phyloP scores from a whole-genome alignment of 2,113 vertebrate genomes.

The Orycteropus afer region DNA sequence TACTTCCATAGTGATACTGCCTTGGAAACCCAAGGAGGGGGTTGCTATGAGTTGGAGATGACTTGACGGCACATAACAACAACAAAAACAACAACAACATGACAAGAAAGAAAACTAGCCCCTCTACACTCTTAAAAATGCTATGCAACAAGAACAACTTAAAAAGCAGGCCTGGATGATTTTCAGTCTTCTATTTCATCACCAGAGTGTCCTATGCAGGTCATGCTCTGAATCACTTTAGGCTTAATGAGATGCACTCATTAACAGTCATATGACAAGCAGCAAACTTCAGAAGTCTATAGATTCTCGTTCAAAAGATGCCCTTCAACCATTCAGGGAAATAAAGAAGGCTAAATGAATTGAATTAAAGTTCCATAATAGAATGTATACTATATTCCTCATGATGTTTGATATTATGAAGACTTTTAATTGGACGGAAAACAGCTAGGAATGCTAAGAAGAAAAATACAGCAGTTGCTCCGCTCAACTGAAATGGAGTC shows the following conservation, averaged over 20 bases:
- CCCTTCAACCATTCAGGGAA: not conserved
- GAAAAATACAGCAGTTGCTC: not conserved
- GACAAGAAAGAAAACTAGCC: conserved; percentile 32
- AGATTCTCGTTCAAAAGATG: conserved; percentile 38
- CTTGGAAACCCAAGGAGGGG: too few relatives aligned
- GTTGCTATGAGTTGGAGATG: too few relatives aligned
- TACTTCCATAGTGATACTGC: too few relatives aligned
- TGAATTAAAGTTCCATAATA: not conserved
- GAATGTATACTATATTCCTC: not conserved
- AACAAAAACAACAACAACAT: too few relatives aligned
- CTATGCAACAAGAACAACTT: not conserved
- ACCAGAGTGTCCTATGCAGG: not conserved
- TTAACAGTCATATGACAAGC: not conserved
- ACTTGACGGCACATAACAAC: too few relatives aligned
- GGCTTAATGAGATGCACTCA: conserved; percentile 47
- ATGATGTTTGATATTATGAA: not conserved
- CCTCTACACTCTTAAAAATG: conserved; percentile 21
- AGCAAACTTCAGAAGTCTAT: not conserved
- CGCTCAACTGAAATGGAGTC: not conserved
- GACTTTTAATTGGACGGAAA: not conserved
- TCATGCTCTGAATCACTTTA: not conserved
- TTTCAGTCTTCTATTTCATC: conserved; percentile 32
- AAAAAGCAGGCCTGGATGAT: not conserved
- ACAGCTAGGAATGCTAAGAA: not conserved
- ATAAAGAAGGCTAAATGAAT: conserved; percentile 5